These are phyloP conservation scores for Ormyrus nitidulus DNA, from an alignment of 2,888 invertebrate species.

Conservation along the genomic window DNA sequence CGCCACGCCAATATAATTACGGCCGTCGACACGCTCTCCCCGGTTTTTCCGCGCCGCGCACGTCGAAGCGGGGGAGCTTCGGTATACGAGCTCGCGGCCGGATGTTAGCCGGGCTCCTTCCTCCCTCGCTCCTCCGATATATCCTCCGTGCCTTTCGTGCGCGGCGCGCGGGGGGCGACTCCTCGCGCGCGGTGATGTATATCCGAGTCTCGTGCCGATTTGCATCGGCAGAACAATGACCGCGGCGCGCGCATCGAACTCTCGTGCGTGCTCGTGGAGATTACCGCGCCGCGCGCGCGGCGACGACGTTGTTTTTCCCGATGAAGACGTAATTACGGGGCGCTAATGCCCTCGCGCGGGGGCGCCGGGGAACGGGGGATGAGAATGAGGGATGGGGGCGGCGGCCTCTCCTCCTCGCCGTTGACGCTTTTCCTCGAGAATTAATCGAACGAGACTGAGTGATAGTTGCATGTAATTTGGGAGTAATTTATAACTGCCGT, in stretches of 20 bases:
- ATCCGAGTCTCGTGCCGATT: not conserved
- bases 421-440: no score
- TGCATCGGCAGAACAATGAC: slow-evolving; percentile 18
- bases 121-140: no score
- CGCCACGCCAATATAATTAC: slow-evolving; percentile 10
- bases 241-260: slow-evolving; percentile 9
- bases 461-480: not conserved
- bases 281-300: not conserved
- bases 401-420: no score
- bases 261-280: not conserved
- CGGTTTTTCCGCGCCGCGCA: not conserved
- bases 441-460: no score
- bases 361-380: no score
- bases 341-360: slow-evolving; percentile 14
- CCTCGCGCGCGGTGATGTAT: not conserved
- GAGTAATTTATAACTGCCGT: not conserved
- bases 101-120: not conserved
- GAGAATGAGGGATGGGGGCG: no score
- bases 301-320: slow-evolving; percentile 7
- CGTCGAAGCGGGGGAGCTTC: no score
- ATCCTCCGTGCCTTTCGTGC: not conserved
- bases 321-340: slow-evolving; percentile 3
- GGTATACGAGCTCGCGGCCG: not conserved
- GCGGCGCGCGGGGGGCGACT: no score
- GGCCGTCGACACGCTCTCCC: not conserved